A percentile compares a stretch with the other conserved stretches of the same genome.
These are phyloP conservation scores for Halictus ligatus DNA, from an alignment of 2,888 invertebrate genomes.

Conservation along the genomic window DNA sequence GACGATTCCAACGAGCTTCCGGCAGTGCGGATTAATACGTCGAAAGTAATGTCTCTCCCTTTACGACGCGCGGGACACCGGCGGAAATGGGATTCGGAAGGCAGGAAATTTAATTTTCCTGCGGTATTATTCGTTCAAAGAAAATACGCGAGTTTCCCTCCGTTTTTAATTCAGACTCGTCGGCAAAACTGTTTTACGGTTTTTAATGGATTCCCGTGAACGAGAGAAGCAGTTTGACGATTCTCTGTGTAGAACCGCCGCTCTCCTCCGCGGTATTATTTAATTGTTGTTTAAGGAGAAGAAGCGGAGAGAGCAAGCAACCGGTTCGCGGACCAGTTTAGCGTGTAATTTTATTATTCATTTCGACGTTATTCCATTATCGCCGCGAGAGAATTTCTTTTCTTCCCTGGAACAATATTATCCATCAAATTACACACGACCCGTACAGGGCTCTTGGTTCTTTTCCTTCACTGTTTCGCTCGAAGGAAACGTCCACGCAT, in stretches of 20 bases:
- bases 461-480: background rate
- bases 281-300: background rate
- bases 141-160: constrained; percentile 19
- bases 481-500: background rate
- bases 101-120: constrained; percentile 47
- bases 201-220: background rate
- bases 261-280: background rate
- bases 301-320: background rate
- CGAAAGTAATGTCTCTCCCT: constrained; percentile 39
- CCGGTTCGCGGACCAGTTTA: background rate
- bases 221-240: background rate
- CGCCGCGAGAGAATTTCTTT: background rate
- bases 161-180: background rate
- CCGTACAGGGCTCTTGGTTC: background rate
- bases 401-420: background rate
- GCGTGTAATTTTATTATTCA: background rate
- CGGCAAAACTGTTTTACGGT: constrained; percentile 18
- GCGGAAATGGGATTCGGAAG: constrained; percentile 45
- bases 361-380: background rate
- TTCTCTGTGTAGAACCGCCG: background rate
- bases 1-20: constrained; percentile 36
- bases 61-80: constrained; percentile 35
- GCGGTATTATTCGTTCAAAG: constrained; percentile 34
- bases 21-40: constrained; percentile 48
- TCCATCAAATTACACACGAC: background rate